phyloP scores from a whole-genome alignment of 2,888 invertebrate species.

The Drosophila austrosaltans region DNA sequence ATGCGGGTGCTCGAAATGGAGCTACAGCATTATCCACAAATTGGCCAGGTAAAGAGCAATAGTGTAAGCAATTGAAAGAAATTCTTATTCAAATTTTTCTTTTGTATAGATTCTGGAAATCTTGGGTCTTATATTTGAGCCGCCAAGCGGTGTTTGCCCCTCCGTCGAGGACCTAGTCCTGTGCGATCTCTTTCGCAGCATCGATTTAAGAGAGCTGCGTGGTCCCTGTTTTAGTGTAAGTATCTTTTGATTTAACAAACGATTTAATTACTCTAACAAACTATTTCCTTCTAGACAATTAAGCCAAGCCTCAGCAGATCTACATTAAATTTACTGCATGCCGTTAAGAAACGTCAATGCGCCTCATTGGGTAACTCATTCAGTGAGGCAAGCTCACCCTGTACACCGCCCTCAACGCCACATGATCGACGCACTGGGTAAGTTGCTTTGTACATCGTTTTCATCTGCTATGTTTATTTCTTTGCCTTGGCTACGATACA shows the following conservation, averaged over 20 bases:
- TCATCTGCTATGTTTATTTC: constrained; percentile 9
- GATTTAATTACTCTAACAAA: not conserved
- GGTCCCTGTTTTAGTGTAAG: constrained; percentile 91
- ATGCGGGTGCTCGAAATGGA: constrained; percentile 89
- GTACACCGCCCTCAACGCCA: constrained; percentile 84
- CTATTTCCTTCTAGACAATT: constrained; percentile 78
- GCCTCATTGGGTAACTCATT: constrained; percentile 82
- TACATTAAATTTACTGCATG: constrained; percentile 82
- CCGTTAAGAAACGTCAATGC: constrained; percentile 83
- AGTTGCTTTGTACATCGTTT: constrained; percentile 54
- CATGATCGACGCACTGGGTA: constrained; percentile 83
- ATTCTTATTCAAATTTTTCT: not conserved
- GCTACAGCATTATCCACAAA: constrained; percentile 89
- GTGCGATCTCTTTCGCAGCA: constrained; percentile 93
- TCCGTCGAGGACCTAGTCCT: constrained; percentile 91
- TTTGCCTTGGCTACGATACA: not conserved
- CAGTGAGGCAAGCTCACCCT: constrained; percentile 83
- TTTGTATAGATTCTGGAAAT: constrained; percentile 88
- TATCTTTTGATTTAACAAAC: constrained; percentile 25
- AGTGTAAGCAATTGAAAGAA: not conserved
- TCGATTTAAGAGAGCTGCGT: constrained; percentile 94
- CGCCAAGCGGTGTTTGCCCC: constrained; percentile 87
- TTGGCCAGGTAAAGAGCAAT: constrained; percentile 81
- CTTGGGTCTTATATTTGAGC: constrained; percentile 90
- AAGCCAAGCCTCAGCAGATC: constrained; percentile 84